Base-by-base conservation (phyloP, 1,140 invertebrate species). In the Lordiphosa mommai region DNA sequence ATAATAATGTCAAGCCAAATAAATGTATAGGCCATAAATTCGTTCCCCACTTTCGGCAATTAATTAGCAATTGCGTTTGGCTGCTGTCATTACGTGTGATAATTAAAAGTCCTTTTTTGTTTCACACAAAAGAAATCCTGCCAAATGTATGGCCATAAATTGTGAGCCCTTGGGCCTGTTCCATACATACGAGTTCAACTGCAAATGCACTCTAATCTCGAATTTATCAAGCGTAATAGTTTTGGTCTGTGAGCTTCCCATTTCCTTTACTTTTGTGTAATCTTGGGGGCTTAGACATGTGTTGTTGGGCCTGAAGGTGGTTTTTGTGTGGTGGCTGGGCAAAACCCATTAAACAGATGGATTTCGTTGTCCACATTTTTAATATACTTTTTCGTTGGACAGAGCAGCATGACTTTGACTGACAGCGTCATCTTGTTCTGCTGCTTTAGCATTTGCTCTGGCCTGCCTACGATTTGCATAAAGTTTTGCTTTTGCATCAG, bases 191-290 rank as follows among this genome's bases (percentile, higher is more conserved):
- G 29, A 38, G 67, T 72, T 70, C 58, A 69, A 66, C 77, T 77
- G 77, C 77, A 86, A 86, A 80, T 86, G 80, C 80, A 86, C 74
- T 86, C 86, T 86, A 86, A 86, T 80, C 82, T 86, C 68, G 61
- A 82, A 86, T 86, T 86, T 86, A 86, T 86, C 82, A 86, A 82
- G 72, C 72, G 77, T 84, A 82, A 84, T 82, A 84, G 77, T 72
- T 60, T 71, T 49, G 65, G 44, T 51, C 57, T 38, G 34, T 34
- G 27, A 48, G 61, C 55, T 58, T 50, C 55, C 51, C 48, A 17
- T 37, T 49, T 50, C 37, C 40, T 51, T 48, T 36, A 64, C 41
- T 46, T 68, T 77, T 69, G 77, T 85, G 77, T 84, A 85, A 84
- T 84, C 77, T 72, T 33, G 14, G 32, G 9, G 72, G 79, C 77